phyloP scores from a whole-genome alignment of 2,888 invertebrate genomes.

The Doris montereyensis region DNA sequence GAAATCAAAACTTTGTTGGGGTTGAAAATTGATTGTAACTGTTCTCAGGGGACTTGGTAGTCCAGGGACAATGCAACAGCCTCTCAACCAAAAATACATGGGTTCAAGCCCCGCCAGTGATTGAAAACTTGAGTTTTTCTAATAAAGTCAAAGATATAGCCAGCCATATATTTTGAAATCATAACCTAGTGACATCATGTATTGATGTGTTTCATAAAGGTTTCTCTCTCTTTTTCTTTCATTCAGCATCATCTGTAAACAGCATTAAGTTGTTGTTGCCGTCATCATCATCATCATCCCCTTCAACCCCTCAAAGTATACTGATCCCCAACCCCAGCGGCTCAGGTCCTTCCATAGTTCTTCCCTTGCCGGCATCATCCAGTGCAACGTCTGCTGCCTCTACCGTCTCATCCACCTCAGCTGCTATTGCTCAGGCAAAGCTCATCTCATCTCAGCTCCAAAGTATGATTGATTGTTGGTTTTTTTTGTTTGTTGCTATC shows the following conservation, averaged over 20 bases:
- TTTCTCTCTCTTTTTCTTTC: too few relatives aligned
- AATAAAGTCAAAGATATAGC: too few relatives aligned
- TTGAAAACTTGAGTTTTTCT: too few relatives aligned
- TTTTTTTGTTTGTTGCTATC: not conserved
- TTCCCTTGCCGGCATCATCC: slow-evolving; percentile 35
- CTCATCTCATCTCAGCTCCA: slow-evolving; percentile 42
- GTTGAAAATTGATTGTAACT: too few relatives aligned
- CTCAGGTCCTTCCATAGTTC: slow-evolving; percentile 32
- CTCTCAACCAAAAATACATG: too few relatives aligned
- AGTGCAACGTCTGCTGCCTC: not conserved
- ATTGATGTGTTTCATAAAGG: too few relatives aligned
- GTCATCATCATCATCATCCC: slow-evolving; percentile 29
- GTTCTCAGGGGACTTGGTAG: too few relatives aligned
- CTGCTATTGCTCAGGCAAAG: slow-evolving; percentile 39
- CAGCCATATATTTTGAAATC: too few relatives aligned
- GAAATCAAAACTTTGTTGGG: too few relatives aligned
- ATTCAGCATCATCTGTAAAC: slow-evolving; percentile 42
- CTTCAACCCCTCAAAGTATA: slow-evolving; percentile 33
- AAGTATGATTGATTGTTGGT: slow-evolving; percentile 32
- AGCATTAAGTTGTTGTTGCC: slow-evolving; percentile 37
- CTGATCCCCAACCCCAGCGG: slow-evolving; percentile 40
- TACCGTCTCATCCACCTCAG: slow-evolving; percentile 36
- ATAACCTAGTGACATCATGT: too few relatives aligned
- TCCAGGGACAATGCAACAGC: too few relatives aligned
- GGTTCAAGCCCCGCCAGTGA: too few relatives aligned